These are phyloP conservation scores for Nansenia antarctica DNA, from an alignment of 2,113 vertebrate species.

Conservation along the genomic window DNA sequence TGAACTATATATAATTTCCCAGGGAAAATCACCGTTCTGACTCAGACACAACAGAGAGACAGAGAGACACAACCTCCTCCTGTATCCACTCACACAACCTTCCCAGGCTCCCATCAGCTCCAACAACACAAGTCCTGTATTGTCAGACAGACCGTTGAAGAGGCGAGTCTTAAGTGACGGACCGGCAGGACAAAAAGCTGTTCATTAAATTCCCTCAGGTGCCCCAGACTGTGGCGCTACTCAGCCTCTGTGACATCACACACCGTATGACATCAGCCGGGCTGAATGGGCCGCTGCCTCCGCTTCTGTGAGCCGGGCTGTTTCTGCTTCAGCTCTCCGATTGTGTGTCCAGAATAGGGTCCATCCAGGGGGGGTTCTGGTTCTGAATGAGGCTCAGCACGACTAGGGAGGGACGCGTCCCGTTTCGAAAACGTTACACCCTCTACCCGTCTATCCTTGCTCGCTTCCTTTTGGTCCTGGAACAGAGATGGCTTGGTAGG, in stretches of 20 bases:
- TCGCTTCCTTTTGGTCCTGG: not conserved
- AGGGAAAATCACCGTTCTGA: too few species aligned
- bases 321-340: slow-evolving; percentile 48
- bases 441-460: not conserved
- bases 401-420: slow-evolving; percentile 9
- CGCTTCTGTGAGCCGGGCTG: slow-evolving; percentile 15
- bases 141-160: not conserved
- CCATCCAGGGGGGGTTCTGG: slow-evolving; percentile 30
- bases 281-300: slow-evolving; percentile 17
- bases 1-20: too few species aligned
- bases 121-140: not conserved
- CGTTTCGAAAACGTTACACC: not conserved
- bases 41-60: too few species aligned
- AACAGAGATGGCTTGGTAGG: not conserved
- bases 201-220: not conserved
- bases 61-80: too few species aligned
- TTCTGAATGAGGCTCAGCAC: slow-evolving; percentile 35
- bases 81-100: not conserved
- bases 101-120: not conserved
- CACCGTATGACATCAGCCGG: not conserved
- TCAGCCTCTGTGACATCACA: not conserved
- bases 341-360: slow-evolving; percentile 26
- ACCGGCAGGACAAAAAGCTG: not conserved
- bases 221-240: not conserved
- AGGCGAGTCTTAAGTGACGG: not conserved